These are phyloP conservation scores for Paracentrotus lividus DNA, from an alignment of 53 echinoderm and acorn worm genomes.

Conservation along the genomic window DNA sequence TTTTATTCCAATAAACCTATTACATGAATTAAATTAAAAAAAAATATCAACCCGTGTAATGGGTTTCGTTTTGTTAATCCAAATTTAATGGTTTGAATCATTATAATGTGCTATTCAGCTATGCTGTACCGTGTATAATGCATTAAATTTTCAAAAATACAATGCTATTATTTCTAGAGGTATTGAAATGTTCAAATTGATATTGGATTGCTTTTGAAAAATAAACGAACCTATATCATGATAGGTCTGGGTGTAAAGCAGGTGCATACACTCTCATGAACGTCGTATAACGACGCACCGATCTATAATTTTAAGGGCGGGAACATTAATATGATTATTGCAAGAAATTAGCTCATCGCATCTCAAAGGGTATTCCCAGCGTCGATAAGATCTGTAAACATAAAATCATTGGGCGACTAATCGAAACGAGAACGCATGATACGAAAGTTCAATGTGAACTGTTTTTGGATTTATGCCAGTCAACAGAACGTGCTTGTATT, in stretches of 20 bases:
- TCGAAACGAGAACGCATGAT: not conserved
- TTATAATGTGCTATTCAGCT: too few relatives aligned
- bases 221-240: too few relatives aligned
- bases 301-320: not conserved
- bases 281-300: not conserved
- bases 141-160: too few relatives aligned
- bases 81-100: too few relatives aligned
- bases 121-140: too few relatives aligned
- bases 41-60: too few relatives aligned
- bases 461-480: constrained; percentile 8
- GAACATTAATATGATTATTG: not conserved
- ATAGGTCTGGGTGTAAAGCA: not conserved
- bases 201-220: too few relatives aligned
- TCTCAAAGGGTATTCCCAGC: not conserved
- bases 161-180: too few relatives aligned
- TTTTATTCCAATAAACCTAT: too few relatives aligned
- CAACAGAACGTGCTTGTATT: not conserved
- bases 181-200: too few relatives aligned
- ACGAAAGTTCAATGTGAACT: not conserved
- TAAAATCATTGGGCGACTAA: not conserved
- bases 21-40: too few relatives aligned
- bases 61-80: too few relatives aligned
- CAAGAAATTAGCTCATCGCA: not conserved
- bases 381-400: not conserved
- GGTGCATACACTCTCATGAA: not conserved